Evolutionary conservation across 2,797 vertebrate species (phyloP).

Genomic region (Parauchenoglanis ngamensis): DNA sequence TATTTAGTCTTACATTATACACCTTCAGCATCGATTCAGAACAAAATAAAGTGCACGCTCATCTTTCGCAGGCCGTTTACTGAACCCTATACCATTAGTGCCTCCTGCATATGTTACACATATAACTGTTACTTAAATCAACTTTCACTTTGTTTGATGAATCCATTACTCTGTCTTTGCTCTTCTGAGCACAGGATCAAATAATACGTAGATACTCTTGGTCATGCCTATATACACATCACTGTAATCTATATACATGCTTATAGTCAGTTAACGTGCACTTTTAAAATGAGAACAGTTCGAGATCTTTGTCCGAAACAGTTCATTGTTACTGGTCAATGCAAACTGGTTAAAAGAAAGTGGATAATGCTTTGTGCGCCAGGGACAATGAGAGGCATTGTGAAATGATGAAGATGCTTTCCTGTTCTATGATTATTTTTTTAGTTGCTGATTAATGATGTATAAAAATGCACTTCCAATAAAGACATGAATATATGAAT

Average conservation of each 20-base stretch:
- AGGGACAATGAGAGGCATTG: background rate
- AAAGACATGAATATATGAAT: slow-evolving; percentile 18
- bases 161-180: background rate
- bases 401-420: background rate
- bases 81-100: slow-evolving; percentile 12
- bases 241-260: background rate
- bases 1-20: background rate
- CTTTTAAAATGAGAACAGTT: slow-evolving; percentile 5
- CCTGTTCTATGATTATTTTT: background rate
- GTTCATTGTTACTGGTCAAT: background rate
- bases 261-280: background rate
- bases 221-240: background rate
- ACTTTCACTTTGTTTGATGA: background rate
- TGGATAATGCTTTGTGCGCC: background rate
- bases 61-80: background rate
- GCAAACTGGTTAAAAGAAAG: background rate
- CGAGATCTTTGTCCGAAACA: background rate
- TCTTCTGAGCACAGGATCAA: background rate
- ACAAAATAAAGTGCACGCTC: background rate
- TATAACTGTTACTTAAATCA: background rate
- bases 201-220: background rate
- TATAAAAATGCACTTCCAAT: slow-evolving; percentile 26
- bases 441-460: slow-evolving; percentile 14
- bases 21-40: background rate
- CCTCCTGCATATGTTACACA: slow-evolving; percentile 14